Conservation (phyloP, 1,140 invertebrate genomes). For the Tachypleus tridentatus region DNA sequence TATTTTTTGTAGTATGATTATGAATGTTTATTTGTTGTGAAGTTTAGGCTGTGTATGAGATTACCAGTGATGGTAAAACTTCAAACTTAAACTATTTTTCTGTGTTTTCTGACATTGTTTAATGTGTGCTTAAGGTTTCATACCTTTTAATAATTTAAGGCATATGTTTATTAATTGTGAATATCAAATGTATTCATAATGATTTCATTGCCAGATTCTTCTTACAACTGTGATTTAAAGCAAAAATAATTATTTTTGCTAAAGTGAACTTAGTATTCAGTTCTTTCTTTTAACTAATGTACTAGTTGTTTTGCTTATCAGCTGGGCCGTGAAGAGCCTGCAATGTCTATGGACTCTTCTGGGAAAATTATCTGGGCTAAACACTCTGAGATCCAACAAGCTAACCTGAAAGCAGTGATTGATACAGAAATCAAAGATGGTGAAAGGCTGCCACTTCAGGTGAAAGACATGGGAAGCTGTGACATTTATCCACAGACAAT, state of each 20-base stretch:
- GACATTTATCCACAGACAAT: conserved; percentile 99
- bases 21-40: too few relatives aligned
- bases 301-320: conserved; percentile 23
- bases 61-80: too few relatives aligned
- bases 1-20: too few relatives aligned
- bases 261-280: neutral
- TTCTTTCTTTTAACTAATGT: conserved; percentile 23
- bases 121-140: too few relatives aligned
- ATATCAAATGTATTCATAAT: too few relatives aligned
- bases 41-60: too few relatives aligned
- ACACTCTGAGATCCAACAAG: conserved; percentile 96
- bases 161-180: too few relatives aligned
- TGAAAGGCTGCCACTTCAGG: conserved; percentile 76
- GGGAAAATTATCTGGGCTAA: conserved; percentile 99
- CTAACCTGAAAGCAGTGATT: conserved; percentile 60
- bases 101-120: too few relatives aligned
- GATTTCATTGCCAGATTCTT: too few relatives aligned
- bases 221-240: too few relatives aligned
- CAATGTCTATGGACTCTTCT: conserved; percentile 95
- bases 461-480: conserved; percentile 98
- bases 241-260: neutral
- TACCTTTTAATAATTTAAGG: too few relatives aligned
- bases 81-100: too few relatives aligned
- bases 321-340: conserved; percentile 94
- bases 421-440: conserved; percentile 72